phyloP scores from a whole-genome alignment of 2,113 vertebrate genomes.

The Fregata magnificens region DNA sequence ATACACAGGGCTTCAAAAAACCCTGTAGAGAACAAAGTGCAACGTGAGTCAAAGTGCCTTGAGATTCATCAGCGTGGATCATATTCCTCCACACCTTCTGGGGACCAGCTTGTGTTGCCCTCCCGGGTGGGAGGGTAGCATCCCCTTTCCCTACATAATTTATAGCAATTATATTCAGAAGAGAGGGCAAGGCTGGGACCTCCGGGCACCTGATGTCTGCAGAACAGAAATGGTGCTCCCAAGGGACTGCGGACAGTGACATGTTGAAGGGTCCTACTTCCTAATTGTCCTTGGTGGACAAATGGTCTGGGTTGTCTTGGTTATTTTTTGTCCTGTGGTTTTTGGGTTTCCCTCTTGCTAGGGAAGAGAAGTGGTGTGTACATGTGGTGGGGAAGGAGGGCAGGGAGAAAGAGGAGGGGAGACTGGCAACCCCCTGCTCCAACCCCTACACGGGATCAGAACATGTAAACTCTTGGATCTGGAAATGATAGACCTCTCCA shows the following conservation, averaged over 20 bases:
- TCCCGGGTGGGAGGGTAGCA: not conserved
- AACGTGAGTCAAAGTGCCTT: not conserved
- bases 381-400: not conserved
- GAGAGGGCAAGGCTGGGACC: not conserved
- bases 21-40: not conserved
- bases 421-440: not conserved
- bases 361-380: not conserved
- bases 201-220: not conserved
- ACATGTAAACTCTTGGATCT: not conserved
- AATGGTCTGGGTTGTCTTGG: not conserved
- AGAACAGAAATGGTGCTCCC: not conserved
- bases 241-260: not conserved
- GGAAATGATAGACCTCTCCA: not conserved
- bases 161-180: not conserved
- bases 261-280: not conserved
- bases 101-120: not conserved
- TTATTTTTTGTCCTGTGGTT: not conserved
- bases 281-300: not conserved
- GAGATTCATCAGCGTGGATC: not conserved
- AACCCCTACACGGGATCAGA: not conserved
- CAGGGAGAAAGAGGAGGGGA: not conserved
- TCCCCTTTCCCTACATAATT: not conserved
- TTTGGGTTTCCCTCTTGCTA: not conserved
- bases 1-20: not conserved
- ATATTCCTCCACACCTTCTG: not conserved